Base-by-base conservation (phyloP, 92 coral and sea anemone species). In the Paragorgia papillata region DNA sequence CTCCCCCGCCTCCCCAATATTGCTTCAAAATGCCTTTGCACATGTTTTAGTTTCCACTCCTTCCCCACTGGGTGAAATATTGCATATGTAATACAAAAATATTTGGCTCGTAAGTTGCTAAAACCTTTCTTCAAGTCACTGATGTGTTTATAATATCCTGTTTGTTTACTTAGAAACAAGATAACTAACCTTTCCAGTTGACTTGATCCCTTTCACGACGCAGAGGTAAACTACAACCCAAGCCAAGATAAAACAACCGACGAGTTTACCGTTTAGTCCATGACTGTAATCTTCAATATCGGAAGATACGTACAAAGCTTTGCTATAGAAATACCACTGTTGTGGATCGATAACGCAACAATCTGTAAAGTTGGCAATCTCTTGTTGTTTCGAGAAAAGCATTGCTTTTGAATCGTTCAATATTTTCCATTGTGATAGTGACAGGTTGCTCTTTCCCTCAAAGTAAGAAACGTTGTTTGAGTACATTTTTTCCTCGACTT, bases 311-410 rank as follows among this genome's bases (percentile, higher is more conserved):
- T 91, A 91, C 44, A 94, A 80, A 8, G 97, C 89, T 49, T 91
- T 91, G 31, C 87, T 91, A 69, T 94, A 94, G 75, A 94, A 94
- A 74, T 91, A 94, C 73, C 89, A 94, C 74, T 90, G 97, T 20
- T 92, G 97, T 7, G 98, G 90, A 59, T 94, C 98, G 13, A 92
- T 75, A 9, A 94, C 98, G 68, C 98, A 94, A 65, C 98, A 94
- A 67, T 94, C 98, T 5, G 90, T 80, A 74, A 88, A 94, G n/a
- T 46, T 81, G 20, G 81, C 34, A 15, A 69, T 46, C 26, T 68
- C 49, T 18, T 55, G 29, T 0, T 0, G 9, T 29, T 71, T 57
- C 56, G 82, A 55, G 15, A 24, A 28, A 7, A 14, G 2, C 48
- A 75, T 46, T 3, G 1, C 15, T 29, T 32, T 69, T 9, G 76